These are phyloP conservation scores for Lasius platythorax DNA, from an alignment of 2,888 invertebrate genomes.

Conservation along the genomic window DNA sequence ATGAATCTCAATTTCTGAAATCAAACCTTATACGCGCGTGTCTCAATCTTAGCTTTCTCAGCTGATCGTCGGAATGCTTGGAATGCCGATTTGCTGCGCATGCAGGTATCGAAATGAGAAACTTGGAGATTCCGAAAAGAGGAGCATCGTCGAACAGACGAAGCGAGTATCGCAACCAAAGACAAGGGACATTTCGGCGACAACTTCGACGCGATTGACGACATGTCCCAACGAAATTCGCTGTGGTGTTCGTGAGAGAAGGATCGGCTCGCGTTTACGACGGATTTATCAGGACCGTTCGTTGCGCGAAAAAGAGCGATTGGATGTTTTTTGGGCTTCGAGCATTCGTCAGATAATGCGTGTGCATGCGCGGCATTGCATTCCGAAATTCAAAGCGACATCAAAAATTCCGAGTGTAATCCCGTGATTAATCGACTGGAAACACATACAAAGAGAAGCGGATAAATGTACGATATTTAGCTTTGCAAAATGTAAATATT, in stretches of 20 bases:
- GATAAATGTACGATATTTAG: background rate
- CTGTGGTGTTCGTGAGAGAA: conserved; percentile 1
- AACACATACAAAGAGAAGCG: background rate
- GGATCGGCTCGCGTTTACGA: background rate
- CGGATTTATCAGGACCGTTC: conserved; percentile 5
- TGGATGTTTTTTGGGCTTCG: background rate
- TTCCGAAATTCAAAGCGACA: background rate
- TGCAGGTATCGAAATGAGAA: background rate
- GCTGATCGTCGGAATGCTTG: background rate
- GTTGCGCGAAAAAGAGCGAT: background rate
- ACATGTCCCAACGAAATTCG: conserved; percentile 37
- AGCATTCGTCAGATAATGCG: background rate
- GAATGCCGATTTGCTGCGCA: background rate
- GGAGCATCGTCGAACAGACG: conserved; percentile 30
- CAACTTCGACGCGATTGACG: conserved; percentile 1
- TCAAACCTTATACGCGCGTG: background rate
- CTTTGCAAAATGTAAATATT: background rate
- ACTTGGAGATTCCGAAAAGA: conserved; percentile 12
- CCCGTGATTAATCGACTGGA: background rate
- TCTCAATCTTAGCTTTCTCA: background rate
- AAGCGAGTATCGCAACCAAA: background rate
- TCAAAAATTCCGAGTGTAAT: background rate
- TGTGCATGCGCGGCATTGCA: background rate
- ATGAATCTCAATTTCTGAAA: background rate
- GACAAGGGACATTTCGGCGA: conserved; percentile 16